Conservation (phyloP, 2,888 invertebrate genomes). For the Acrocyrtus sp. region DNA sequence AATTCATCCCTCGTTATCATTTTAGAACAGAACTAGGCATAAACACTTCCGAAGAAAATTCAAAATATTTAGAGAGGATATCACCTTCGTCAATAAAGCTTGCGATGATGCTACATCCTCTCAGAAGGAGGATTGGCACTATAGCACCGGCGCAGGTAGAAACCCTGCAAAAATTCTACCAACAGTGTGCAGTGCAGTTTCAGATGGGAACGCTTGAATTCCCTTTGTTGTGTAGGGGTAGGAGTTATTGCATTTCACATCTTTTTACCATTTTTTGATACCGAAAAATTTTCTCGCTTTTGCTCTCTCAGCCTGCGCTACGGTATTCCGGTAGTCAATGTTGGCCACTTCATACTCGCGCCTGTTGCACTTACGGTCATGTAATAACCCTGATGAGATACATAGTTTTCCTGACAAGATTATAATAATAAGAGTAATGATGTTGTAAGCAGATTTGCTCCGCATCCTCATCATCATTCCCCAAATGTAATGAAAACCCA, state of each 20-base stretch:
- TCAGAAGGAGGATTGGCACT: too few species aligned
- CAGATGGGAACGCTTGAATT: neutral
- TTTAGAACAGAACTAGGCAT: neutral
- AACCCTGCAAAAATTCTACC: neutral
- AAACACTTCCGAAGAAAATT: neutral
- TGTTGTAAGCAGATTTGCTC: neutral
- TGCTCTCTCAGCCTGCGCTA: too few species aligned
- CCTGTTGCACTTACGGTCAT: neutral
- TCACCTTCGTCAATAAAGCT: neutral
- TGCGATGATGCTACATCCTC: too few species aligned
- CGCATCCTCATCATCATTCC: too few species aligned
- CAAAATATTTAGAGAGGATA: neutral
- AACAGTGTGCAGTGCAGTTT: neutral
- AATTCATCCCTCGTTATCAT: too few species aligned
- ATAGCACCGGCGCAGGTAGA: neutral
- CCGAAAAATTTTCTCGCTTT: too few species aligned
- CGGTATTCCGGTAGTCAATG: neutral
- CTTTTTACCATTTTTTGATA: too few species aligned
- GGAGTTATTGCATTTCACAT: neutral
- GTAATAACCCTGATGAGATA: neutral
- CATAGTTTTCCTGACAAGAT: neutral
- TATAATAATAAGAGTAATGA: neutral
- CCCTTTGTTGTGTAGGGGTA: neutral
- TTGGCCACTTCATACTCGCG: too few species aligned
- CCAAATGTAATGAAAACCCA: neutral